phyloP scores from a whole-genome alignment of 2,797 vertebrate species.

The Cheirogaleus major region DNA sequence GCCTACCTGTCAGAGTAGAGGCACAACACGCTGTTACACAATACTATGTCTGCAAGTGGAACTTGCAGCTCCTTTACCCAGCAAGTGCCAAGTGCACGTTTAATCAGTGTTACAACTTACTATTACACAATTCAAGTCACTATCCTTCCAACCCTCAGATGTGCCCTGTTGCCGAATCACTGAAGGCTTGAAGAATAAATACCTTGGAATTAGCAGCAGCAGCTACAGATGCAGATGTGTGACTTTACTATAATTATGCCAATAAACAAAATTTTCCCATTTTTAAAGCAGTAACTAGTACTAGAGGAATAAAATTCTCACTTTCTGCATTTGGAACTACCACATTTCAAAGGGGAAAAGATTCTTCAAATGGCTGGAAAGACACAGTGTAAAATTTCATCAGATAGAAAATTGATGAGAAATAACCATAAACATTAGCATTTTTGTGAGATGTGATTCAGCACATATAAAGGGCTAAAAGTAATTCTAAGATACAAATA shows the following conservation, averaged over 20 bases:
- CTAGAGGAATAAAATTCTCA: slow-evolving; percentile 70
- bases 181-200: slow-evolving; percentile 87
- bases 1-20: slow-evolving; percentile 81
- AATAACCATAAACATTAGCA: slow-evolving; percentile 72
- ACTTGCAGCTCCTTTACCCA: slow-evolving; percentile 84
- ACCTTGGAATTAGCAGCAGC: slow-evolving; percentile 82
- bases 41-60: slow-evolving; percentile 83
- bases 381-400: slow-evolving; percentile 70
- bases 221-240: slow-evolving; percentile 82
- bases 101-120: slow-evolving; percentile 85
- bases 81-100: slow-evolving; percentile 85
- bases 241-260: slow-evolving; percentile 55
- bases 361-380: slow-evolving; percentile 76
- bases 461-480: slow-evolving; percentile 43
- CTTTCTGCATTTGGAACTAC: slow-evolving; percentile 76
- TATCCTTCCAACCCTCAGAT: slow-evolving; percentile 74
- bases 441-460: slow-evolving; percentile 40
- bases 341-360: slow-evolving; percentile 79
- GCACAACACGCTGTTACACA: slow-evolving; percentile 82
- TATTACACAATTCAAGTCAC: slow-evolving; percentile 81
- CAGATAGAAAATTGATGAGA: slow-evolving; percentile 75
- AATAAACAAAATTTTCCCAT: slow-evolving; percentile 66
- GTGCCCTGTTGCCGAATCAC: slow-evolving; percentile 86
- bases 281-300: slow-evolving; percentile 72
- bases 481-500: slow-evolving; percentile 54